Conservation (phyloP, 2,797 vertebrate genomes). For the Fringilla coelebs region DNA sequence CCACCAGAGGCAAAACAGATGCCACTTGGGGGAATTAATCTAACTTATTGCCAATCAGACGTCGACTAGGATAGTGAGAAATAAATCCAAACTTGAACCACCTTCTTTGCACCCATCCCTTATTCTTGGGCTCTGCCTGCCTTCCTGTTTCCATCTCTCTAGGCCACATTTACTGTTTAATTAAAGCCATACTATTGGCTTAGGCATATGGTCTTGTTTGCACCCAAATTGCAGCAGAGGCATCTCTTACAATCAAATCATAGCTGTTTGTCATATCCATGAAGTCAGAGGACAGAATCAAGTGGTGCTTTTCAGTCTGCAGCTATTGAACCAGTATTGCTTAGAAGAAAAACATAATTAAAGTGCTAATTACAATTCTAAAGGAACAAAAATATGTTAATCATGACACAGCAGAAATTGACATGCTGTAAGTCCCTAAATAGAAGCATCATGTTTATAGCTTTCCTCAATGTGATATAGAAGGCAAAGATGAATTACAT, state of each 20-base stretch:
- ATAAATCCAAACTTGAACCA: not conserved
- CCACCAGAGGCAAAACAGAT: not conserved
- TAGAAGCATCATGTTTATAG: not conserved
- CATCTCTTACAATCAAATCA: not conserved
- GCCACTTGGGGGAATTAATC: not conserved
- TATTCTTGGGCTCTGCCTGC: not conserved
- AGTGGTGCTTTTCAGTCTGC: not conserved
- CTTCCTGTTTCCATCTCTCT: not conserved
- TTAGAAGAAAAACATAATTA: not conserved
- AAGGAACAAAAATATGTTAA: not conserved
- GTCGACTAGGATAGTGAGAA: not conserved
- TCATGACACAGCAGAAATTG: not conserved
- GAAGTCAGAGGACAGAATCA: not conserved
- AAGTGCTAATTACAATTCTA: not conserved
- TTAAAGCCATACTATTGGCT: not conserved
- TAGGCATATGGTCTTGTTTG: not conserved
- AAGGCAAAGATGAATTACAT: not conserved
- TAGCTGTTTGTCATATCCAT: not conserved
- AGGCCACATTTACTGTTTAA: not conserved
- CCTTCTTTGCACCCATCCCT: not conserved
- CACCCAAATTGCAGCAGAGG: not conserved
- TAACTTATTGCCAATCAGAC: not conserved
- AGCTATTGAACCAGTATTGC: not conserved
- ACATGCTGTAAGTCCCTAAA: not conserved
- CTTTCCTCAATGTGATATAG: not conserved